These are phyloP conservation scores for Xyrauchen texanus DNA, from an alignment of 2,113 vertebrate species.

Conservation along the genomic window DNA sequence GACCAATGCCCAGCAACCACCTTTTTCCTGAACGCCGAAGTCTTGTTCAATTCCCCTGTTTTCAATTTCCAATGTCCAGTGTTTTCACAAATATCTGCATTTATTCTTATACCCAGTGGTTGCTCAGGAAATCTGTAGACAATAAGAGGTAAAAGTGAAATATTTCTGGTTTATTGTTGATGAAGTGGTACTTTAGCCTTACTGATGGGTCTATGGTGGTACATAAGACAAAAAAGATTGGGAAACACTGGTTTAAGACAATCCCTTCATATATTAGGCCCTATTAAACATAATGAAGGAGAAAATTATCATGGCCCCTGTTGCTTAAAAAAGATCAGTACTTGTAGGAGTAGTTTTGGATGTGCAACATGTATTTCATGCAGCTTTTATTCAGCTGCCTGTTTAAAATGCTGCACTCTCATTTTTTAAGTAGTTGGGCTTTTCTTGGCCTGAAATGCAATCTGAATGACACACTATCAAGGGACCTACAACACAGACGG, in stretches of 20 bases:
- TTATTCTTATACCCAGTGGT: no score
- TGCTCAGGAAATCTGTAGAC: no score
- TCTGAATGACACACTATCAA: constrained; percentile 30
- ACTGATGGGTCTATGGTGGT: no score
- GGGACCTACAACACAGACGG: constrained; percentile 19
- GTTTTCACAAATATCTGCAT: no score
- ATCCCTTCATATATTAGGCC: not conserved
- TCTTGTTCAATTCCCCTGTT: no score
- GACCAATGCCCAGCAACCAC: no score
- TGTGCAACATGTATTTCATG: not conserved
- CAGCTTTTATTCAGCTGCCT: not conserved
- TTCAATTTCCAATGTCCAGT: no score
- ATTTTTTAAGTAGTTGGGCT: constrained; percentile 12
- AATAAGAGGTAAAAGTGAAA: no score
- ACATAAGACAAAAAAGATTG: no score
- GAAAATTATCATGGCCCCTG: not conserved
- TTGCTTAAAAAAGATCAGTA: not conserved
- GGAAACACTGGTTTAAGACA: not conserved
- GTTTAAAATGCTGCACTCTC: not conserved
- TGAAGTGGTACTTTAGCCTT: no score
- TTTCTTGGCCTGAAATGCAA: constrained; percentile 6
- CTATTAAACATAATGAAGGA: constrained; percentile 10
- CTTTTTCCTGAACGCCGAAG: no score
- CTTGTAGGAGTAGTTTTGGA: not conserved
- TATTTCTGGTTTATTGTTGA: no score